These are phyloP conservation scores for Orchestes rusci DNA, from an alignment of 2,888 invertebrate genomes.

Conservation along the genomic window DNA sequence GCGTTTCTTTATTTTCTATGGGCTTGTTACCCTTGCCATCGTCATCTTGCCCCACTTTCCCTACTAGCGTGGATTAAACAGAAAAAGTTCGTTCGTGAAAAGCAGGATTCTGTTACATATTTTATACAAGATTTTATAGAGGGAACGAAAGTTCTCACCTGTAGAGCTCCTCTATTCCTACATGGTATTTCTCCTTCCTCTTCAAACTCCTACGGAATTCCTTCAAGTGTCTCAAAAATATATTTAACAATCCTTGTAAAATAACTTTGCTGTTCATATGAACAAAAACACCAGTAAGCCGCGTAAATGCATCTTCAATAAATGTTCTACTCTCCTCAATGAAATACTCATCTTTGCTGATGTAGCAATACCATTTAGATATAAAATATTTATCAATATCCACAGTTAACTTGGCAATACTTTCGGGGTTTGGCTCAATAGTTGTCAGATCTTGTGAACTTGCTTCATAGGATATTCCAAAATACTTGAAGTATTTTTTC, in stretches of 20 bases:
- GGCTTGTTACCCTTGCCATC: no score
- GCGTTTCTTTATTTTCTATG: no score
- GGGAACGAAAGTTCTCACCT: no score
- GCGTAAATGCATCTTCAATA: slow-evolving; percentile 41
- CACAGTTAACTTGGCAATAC: slow-evolving; percentile 37
- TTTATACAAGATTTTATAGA: no score
- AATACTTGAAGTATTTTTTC: slow-evolving; percentile 17
- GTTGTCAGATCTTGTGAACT: slow-evolving; percentile 1
- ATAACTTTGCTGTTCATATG: slow-evolving; percentile 42
- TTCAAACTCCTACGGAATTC: slow-evolving; percentile 58
- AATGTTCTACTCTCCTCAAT: slow-evolving; percentile 42
- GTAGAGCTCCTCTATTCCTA: slow-evolving; percentile 47
- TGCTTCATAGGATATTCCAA: slow-evolving; percentile 8
- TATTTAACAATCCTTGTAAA: slow-evolving; percentile 45
- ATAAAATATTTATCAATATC: slow-evolving; percentile 47
- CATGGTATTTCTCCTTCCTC: slow-evolving; percentile 47
- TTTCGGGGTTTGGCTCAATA: slow-evolving; percentile 27
- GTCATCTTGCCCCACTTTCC: no score
- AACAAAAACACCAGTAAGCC: slow-evolving; percentile 40
- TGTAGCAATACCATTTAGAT: slow-evolving; percentile 46
- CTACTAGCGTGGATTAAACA: no score
- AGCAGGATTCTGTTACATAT: no score
- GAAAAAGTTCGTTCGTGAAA: no score
- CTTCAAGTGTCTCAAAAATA: slow-evolving; percentile 55
- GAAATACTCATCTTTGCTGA: slow-evolving; percentile 46